Conservation (phyloP, 2,113 vertebrate genomes). For the Oreochromis niloticus region DNA sequence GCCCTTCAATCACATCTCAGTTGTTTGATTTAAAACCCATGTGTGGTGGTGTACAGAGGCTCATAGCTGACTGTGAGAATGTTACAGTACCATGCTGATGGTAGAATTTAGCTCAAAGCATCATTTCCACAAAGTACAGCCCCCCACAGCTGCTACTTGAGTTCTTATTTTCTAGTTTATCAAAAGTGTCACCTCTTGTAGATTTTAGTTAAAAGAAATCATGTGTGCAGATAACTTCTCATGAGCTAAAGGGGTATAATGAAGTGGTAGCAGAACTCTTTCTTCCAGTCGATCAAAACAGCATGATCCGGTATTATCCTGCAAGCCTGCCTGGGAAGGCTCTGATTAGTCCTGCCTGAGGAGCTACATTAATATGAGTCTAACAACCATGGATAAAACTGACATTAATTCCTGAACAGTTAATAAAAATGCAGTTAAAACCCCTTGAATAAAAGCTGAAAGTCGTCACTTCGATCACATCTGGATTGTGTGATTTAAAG, state of each 20-base stretch:
- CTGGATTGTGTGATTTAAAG: not conserved
- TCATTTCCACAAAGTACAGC: not conserved
- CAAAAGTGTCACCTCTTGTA: not conserved
- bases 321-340: slow-evolving; percentile 21
- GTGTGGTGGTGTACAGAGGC: not conserved
- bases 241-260: slow-evolving; percentile 35
- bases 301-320: slow-evolving; percentile 49
- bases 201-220: not conserved
- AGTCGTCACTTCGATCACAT: not conserved
- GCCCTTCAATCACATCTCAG: not conserved
- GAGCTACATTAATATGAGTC: slow-evolving; percentile 47
- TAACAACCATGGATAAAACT: slow-evolving; percentile 24
- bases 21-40: not conserved
- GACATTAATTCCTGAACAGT: not conserved
- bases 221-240: not conserved
- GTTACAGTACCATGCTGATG: not conserved
- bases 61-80: not conserved
- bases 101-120: not conserved
- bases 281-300: slow-evolving; percentile 50
- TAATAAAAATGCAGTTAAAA: not conserved
- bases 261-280: slow-evolving; percentile 15
- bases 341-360: slow-evolving; percentile 54
- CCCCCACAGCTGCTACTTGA: not conserved
- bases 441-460: not conserved
- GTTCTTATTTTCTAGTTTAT: not conserved